Evolutionary conservation across 2,888 invertebrate species (phyloP).

Genomic region (Coecobrya sp.): DNA sequence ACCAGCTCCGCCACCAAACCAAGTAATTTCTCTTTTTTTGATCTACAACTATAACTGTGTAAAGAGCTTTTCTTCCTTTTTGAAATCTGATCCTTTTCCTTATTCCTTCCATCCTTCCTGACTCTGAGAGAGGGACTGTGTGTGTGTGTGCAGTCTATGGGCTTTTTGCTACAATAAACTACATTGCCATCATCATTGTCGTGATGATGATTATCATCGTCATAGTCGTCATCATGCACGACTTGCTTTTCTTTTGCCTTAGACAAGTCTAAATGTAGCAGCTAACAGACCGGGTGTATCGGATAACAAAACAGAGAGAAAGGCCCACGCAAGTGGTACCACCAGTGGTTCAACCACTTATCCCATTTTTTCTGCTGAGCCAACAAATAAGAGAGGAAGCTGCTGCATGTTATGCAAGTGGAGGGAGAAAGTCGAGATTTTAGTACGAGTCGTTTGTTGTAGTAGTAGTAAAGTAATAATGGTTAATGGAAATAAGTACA

Average conservation of each 20-base stretch:
- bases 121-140: neutral
- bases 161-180: conserved; percentile 60
- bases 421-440: conserved; percentile 21
- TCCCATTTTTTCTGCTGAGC: conserved; percentile 62
- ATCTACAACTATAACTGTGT: conserved; percentile 55
- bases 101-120: conserved; percentile 14
- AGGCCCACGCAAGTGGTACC: conserved; percentile 39
- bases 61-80: conserved; percentile 54
- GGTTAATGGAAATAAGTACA: conserved; percentile 61
- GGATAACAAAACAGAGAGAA: conserved; percentile 49
- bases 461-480: conserved; percentile 56
- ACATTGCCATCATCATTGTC: conserved; percentile 59
- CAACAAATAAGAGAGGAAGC: conserved; percentile 51
- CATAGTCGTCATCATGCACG: conserved; percentile 70
- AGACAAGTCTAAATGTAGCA: neutral
- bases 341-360: conserved; percentile 53
- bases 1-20: conserved; percentile 46
- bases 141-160: conserved; percentile 45
- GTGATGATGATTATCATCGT: conserved; percentile 60
- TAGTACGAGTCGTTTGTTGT: conserved; percentile 5
- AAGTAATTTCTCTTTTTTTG: conserved; percentile 71
- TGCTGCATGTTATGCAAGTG: conserved; percentile 23
- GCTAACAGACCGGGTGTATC: conserved; percentile 53
- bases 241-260: conserved; percentile 20
- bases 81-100: conserved; percentile 75